These are phyloP conservation scores for Drosophila melanica DNA, from an alignment of 1,140 invertebrate genomes.

Conservation along the genomic window DNA sequence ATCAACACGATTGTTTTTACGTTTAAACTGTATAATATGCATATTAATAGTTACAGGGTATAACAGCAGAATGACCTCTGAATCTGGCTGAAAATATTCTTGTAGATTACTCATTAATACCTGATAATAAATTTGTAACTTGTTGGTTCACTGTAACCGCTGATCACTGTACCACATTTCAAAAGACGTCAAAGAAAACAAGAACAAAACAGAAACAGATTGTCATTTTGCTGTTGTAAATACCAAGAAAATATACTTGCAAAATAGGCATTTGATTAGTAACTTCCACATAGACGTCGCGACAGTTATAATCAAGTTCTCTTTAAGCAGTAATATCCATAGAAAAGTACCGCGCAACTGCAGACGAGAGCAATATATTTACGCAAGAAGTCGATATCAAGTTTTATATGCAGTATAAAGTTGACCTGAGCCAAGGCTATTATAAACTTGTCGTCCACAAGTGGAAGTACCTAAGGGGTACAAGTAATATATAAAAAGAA, in stretches of 20 bases:
- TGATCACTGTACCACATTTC: too few relatives aligned
- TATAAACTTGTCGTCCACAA: not conserved
- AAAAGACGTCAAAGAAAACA: not conserved
- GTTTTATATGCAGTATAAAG: not conserved
- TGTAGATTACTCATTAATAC: too few relatives aligned
- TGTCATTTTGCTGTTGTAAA: not conserved
- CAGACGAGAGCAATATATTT: slow-evolving; percentile 7
- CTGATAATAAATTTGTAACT: too few relatives aligned
- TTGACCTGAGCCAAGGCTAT: not conserved
- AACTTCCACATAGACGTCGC: slow-evolving; percentile 1
- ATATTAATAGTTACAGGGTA: too few relatives aligned
- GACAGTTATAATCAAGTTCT: slow-evolving; percentile 9
- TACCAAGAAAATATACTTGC: not conserved
- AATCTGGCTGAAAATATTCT: too few relatives aligned
- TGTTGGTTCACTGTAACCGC: too few relatives aligned
- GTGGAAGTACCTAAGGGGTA: not conserved
- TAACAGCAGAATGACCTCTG: too few relatives aligned
- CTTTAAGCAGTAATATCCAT: slow-evolving; percentile 15
- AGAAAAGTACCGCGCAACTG: slow-evolving; percentile 7
- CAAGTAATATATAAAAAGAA: not conserved
- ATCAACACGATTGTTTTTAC: too few relatives aligned
- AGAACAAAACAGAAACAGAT: not conserved
- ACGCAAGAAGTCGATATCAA: not conserved
- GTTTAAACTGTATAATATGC: too few relatives aligned
- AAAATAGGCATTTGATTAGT: not conserved